Conservation (phyloP, 2,888 invertebrate species). For the Meloe dianella region DNA sequence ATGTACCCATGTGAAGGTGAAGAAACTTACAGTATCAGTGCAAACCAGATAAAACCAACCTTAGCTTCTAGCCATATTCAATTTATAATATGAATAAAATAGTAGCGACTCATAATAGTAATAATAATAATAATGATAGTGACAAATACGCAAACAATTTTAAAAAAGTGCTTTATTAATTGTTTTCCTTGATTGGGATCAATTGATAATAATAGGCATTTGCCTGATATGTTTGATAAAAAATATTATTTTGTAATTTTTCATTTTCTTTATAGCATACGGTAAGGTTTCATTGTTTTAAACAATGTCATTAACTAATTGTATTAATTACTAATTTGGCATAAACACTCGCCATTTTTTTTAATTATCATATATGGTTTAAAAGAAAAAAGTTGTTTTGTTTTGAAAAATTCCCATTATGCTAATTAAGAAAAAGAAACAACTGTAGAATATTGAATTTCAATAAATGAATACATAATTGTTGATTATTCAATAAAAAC, state of each 20-base stretch:
- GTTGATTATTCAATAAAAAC: too few relatives aligned
- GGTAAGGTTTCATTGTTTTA: not conserved
- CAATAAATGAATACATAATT: not conserved
- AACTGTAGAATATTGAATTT: too few relatives aligned
- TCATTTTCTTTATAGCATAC: not conserved
- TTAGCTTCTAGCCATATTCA: constrained; percentile 21
- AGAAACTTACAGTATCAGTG: constrained; percentile 42
- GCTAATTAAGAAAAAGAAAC: too few relatives aligned
- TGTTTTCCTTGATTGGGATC: constrained; percentile 40
- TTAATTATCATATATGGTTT: not conserved
- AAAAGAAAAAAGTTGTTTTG: too few relatives aligned
- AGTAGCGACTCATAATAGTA: constrained; percentile 12
- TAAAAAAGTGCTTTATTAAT: constrained; percentile 25
- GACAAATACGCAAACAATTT: constrained; percentile 3
- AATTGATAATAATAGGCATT: constrained; percentile 29
- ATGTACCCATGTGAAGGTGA: constrained; percentile 8
- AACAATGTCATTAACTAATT: not conserved
- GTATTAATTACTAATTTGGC: not conserved
- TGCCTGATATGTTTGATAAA: not conserved
- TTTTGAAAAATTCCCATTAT: too few relatives aligned
- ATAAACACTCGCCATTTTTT: not conserved
- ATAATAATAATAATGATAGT: constrained; percentile 20
- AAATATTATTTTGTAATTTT: not conserved
- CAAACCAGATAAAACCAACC: constrained; percentile 47
- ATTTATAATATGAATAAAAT: constrained; percentile 15